Evolutionary conservation across 1,140 invertebrate species (phyloP).

Genomic region (Drosophila littoralis): DNA sequence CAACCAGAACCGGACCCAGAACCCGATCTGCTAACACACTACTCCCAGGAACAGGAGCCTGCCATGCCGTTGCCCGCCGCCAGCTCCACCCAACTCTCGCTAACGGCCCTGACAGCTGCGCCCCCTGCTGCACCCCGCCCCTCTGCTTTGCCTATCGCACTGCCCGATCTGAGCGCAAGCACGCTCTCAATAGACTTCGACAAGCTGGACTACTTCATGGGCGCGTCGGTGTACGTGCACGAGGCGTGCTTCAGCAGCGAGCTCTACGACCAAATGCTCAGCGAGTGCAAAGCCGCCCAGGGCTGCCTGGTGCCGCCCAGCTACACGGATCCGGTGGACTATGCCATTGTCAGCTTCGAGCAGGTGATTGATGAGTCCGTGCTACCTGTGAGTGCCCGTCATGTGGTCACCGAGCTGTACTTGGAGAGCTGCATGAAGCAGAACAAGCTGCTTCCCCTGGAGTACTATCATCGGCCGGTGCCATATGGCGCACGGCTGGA

Average conservation of each 20-base stretch:
- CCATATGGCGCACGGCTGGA: constrained; percentile 83
- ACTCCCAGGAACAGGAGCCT: constrained; percentile 75
- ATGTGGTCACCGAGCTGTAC: constrained; percentile 87
- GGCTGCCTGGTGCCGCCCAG: constrained; percentile 84
- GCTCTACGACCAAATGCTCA: constrained; percentile 76
- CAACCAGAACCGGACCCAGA: background rate
- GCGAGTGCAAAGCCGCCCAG: constrained; percentile 84
- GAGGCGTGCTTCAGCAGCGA: constrained; percentile 84
- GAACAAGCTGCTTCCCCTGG: constrained; percentile 85
- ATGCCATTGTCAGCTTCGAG: constrained; percentile 85
- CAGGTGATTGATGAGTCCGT: constrained; percentile 61
- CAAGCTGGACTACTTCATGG: constrained; percentile 82
- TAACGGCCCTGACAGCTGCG: background rate
- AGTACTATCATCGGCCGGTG: constrained; percentile 88
- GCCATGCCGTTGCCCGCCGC: constrained; percentile 62
- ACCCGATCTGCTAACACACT: constrained; percentile 61
- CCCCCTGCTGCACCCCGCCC: background rate
- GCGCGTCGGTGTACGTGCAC: constrained; percentile 84
- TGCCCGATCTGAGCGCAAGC: constrained; percentile 64
- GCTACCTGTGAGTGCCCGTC: constrained; percentile 84
- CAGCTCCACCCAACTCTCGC: constrained; percentile 57
- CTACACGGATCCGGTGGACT: constrained; percentile 86
- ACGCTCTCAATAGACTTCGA: constrained; percentile 74
- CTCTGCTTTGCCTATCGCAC: background rate
- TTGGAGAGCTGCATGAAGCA: constrained; percentile 88